These are phyloP conservation scores for Onychorhynchus coronatus DNA, from an alignment of 2,113 vertebrate genomes.

Conservation along the genomic window DNA sequence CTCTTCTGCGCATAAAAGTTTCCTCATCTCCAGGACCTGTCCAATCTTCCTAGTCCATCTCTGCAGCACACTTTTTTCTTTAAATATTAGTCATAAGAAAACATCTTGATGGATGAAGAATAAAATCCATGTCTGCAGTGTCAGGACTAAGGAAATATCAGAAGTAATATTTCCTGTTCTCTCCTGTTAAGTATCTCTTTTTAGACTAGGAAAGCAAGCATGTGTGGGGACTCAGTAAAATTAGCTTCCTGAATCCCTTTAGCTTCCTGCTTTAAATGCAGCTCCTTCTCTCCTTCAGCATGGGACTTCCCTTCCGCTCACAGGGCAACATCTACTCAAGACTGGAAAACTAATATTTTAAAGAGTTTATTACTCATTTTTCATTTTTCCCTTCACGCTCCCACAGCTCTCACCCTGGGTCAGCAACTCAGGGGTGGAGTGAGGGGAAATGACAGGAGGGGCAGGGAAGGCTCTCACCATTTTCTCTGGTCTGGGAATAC, in stretches of 20 bases:
- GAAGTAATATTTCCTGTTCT: not conserved
- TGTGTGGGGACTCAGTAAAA: not conserved
- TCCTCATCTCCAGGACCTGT: not conserved
- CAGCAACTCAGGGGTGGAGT: not conserved
- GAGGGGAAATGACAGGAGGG: not conserved
- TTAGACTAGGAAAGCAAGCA: not conserved
- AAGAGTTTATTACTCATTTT: not conserved
- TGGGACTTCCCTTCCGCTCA: not conserved
- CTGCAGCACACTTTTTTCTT: not conserved
- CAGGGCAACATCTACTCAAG: not conserved
- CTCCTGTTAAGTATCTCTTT: not conserved
- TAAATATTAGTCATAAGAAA: not conserved
- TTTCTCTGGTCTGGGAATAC: not conserved
- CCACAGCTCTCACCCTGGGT: not conserved
- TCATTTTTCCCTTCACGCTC: not conserved
- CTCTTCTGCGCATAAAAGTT: not conserved
- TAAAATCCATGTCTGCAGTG: not conserved
- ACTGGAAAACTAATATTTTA: not conserved
- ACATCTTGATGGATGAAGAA: not conserved
- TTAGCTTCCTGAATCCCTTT: not conserved
- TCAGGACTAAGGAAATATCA: not conserved
- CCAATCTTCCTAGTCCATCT: not conserved
- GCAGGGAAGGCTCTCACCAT: rapidly evolving
- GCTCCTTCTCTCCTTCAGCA: not conserved
- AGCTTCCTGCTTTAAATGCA: not conserved